A percentile compares a stretch with the other conserved stretches of the same genome.
These are phyloP conservation scores for Scaptomyza reducta DNA, from an alignment of 2,888 invertebrate species.

Conservation along the genomic window DNA sequence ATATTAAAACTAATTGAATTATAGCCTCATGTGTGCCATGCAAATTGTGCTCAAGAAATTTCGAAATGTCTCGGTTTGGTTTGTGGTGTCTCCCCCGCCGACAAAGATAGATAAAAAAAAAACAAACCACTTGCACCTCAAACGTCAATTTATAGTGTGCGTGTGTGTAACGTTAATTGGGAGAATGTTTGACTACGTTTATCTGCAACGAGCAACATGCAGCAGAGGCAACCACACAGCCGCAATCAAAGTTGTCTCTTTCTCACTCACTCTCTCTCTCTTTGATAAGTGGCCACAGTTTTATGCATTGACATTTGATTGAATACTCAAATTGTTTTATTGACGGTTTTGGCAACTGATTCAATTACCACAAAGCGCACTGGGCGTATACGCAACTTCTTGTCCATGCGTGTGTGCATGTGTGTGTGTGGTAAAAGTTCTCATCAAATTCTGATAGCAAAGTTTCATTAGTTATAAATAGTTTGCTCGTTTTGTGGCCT, in stretches of 20 bases:
- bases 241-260: neutral
- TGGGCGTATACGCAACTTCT: slow-evolving; percentile 65
- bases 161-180: slow-evolving; percentile 60
- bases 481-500: slow-evolving; percentile 1
- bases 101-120: slow-evolving; percentile 40
- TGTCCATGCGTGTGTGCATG: neutral
- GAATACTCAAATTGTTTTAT: slow-evolving; percentile 47
- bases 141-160: slow-evolving; percentile 13
- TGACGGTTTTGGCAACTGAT: slow-evolving; percentile 32
- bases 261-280: neutral
- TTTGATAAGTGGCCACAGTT: slow-evolving; percentile 50
- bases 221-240: slow-evolving; percentile 15
- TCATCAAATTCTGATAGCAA: neutral
- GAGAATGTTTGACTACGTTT: slow-evolving; percentile 59
- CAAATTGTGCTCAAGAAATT: slow-evolving; percentile 43
- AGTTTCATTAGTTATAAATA: slow-evolving; percentile 9
- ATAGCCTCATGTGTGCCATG: slow-evolving; percentile 48
- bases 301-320: slow-evolving; percentile 60
- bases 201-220: slow-evolving; percentile 33
- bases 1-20: slow-evolving; percentile 75
- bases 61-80: slow-evolving; percentile 21
- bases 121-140: slow-evolving; percentile 37
- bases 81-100: neutral
- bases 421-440: slow-evolving; percentile 2
- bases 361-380: slow-evolving; percentile 20